Evolutionary conservation across 2,888 invertebrate genomes (phyloP).

Genomic region (Megalurothrips usitatus): DNA sequence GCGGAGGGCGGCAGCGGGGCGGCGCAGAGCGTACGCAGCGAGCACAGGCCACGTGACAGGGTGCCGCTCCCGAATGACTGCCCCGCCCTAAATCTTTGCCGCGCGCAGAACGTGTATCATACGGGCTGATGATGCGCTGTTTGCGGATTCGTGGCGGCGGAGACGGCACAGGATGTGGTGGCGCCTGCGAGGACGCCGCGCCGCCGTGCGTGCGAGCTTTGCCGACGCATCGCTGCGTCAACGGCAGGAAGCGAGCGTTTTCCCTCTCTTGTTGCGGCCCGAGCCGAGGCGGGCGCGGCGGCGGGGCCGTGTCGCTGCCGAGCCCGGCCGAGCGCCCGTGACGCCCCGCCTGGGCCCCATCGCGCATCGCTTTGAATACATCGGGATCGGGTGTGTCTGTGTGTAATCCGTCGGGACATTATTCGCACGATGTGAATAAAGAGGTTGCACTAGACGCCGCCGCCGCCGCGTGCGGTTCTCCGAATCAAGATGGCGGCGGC

Average conservation of each 20-base stretch:
- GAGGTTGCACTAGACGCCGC: background rate
- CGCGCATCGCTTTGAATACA: no score
- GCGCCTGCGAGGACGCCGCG: background rate
- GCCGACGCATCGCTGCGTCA: slow-evolving; percentile 11
- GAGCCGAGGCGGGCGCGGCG: no score
- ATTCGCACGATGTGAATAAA: background rate
- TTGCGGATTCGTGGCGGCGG: background rate
- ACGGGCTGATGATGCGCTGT: no score
- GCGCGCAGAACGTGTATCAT: no score
- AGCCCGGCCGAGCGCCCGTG: background rate
- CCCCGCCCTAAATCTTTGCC: no score
- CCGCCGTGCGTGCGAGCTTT: background rate
- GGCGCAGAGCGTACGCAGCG: no score
- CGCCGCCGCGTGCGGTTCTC: background rate
- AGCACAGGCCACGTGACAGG: no score
- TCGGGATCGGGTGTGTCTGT: no score
- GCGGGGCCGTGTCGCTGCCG: no score
- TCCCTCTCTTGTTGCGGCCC: no score
- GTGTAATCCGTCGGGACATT: background rate
- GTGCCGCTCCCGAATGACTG: no score
- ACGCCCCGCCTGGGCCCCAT: background rate
- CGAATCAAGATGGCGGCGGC: background rate
- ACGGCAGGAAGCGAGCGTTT: background rate
- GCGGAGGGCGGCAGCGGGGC: background rate
- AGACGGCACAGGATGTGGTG: background rate